Evolutionary conservation across 2,113 vertebrate species (phyloP).

Genomic region (Pachycephala philippinensis): DNA sequence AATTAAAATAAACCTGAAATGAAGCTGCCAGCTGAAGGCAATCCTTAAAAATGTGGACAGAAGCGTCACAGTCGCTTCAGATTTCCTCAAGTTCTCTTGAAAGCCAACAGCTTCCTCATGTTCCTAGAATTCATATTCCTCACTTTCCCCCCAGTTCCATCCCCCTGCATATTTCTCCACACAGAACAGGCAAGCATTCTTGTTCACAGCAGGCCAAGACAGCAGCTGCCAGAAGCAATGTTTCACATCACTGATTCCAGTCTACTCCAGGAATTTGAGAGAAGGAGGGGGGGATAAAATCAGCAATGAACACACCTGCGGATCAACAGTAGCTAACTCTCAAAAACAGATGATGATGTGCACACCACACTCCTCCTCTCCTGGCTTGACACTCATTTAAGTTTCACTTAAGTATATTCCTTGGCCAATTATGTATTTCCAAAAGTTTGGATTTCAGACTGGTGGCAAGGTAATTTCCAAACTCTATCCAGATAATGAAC

Average conservation of each 20-base stretch:
- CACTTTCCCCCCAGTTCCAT: neutral
- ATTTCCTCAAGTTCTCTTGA: neutral
- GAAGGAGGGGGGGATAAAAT: neutral
- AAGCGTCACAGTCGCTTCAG: neutral
- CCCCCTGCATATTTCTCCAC: neutral
- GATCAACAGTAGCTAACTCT: neutral
- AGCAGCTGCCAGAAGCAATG: constrained; percentile 31
- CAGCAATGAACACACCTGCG: neutral
- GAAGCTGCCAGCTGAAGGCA: neutral
- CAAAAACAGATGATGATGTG: neutral
- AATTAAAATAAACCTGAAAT: neutral
- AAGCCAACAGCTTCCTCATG: neutral
- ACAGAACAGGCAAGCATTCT: neutral
- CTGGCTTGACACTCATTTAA: neutral
- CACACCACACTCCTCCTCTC: neutral
- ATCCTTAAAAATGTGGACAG: neutral
- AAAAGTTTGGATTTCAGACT: neutral
- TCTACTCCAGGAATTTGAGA: neutral
- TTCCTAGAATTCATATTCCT: neutral
- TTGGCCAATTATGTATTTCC: neutral
- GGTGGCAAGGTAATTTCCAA: neutral
- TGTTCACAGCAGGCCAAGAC: neutral
- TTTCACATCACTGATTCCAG: neutral
- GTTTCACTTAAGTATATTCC: neutral
- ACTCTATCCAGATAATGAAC: neutral